Conservation (phyloP, 1,140 invertebrate species). For the Asobara japonica region DNA sequence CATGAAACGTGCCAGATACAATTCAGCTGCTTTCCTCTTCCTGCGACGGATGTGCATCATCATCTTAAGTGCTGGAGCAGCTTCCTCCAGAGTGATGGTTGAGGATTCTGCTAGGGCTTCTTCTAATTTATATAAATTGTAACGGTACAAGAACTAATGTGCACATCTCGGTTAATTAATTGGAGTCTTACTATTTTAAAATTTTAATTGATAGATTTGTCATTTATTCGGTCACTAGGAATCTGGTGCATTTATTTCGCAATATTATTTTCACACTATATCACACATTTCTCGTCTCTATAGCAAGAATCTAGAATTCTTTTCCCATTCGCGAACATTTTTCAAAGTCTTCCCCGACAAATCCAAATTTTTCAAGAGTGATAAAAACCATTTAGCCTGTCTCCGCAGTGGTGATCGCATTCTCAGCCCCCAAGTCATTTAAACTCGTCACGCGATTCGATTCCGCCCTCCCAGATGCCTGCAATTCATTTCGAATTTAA, state of each 20-base stretch:
- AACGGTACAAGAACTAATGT: conserved; percentile 26
- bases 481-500: not conserved
- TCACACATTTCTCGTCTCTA: no score
- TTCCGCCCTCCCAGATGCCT: not conserved
- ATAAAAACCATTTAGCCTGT: conserved; percentile 34
- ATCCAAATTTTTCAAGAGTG: conserved; percentile 20
- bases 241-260: not conserved
- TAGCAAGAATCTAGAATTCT: not conserved
- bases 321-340: not conserved
- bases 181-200: not conserved
- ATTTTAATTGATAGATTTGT: not conserved
- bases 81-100: conserved; percentile 30
- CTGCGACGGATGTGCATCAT: conserved; percentile 79
- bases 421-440: not conserved
- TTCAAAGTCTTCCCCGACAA: conserved; percentile 11
- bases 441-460: conserved; percentile 3
- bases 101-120: conserved; percentile 33
- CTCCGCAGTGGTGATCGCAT: conserved; percentile 15
- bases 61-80: conserved; percentile 25
- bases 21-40: conserved; percentile 77
- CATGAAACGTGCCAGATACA: conserved; percentile 71
- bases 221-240: no score
- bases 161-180: not conserved
- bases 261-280: not conserved
- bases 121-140: conserved; percentile 30